Conservation (phyloP, 2,888 invertebrate genomes). For the Pimpla rufipes region DNA sequence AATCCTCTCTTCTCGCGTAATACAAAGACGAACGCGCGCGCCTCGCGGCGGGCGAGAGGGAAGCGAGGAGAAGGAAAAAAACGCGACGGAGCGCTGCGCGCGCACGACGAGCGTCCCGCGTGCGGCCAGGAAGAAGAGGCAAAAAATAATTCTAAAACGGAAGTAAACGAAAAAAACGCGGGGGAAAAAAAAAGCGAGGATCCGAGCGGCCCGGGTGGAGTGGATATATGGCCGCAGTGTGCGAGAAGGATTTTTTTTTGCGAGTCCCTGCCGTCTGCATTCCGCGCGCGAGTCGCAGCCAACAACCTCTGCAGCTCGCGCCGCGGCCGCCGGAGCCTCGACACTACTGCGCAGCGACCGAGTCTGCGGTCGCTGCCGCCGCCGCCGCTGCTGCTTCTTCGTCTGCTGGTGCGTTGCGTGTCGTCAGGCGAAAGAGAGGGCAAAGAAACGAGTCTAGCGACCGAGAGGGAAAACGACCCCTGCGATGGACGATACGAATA, state of each 20-base stretch:
- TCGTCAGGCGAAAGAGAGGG: constrained; percentile 40
- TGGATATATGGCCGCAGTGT: constrained; percentile 19
- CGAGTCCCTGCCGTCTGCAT: constrained; percentile 77
- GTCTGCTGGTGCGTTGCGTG: constrained; percentile 22
- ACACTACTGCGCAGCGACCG: constrained; percentile 30
- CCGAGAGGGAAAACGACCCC: constrained; percentile 31
- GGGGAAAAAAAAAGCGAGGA: constrained; percentile 15
- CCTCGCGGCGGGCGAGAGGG: too few species aligned
- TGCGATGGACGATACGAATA: background rate
- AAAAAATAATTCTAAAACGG: constrained; percentile 50
- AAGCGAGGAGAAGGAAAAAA: background rate
- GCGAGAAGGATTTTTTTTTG: constrained; percentile 72
- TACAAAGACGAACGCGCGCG: background rate
- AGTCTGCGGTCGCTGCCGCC: background rate
- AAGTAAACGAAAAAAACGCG: constrained; percentile 27
- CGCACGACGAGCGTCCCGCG: background rate
- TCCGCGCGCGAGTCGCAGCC: constrained; percentile 75
- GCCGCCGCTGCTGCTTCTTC: background rate
- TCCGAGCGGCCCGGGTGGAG: constrained; percentile 8
- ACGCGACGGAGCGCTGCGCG: constrained; percentile 2
- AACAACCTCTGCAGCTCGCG: constrained; percentile 77
- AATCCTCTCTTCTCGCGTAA: constrained; percentile 7
- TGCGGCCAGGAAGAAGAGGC: background rate
- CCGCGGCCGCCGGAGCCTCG: constrained; percentile 22
- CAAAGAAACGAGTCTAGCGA: constrained; percentile 44